Conservation (phyloP, 2,113 vertebrate genomes). For the Chloroceryle aenea region DNA sequence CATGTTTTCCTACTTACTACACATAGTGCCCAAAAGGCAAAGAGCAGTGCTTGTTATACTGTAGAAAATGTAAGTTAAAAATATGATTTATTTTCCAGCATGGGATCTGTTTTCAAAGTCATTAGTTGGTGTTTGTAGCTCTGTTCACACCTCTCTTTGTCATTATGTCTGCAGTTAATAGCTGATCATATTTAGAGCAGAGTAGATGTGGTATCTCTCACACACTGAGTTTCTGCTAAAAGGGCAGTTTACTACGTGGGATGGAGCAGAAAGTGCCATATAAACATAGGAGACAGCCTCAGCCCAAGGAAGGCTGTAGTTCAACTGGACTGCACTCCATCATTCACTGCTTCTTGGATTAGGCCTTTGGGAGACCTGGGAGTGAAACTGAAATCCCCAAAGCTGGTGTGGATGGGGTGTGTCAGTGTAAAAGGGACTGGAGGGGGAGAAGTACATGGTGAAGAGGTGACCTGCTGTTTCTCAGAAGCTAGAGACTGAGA, state of each 20-base stretch:
- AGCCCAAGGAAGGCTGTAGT: not conserved
- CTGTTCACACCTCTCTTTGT: not conserved
- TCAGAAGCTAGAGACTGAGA: not conserved
- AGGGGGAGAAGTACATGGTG: not conserved
- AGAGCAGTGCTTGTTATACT: not conserved
- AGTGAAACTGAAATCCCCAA: not conserved
- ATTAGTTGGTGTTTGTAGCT: not conserved
- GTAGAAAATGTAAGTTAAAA: not conserved
- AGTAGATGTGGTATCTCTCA: not conserved
- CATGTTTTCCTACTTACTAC: accelerated
- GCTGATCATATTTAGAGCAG: not conserved
- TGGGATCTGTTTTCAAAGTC: not conserved
- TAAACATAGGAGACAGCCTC: not conserved
- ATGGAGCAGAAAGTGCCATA: not conserved
- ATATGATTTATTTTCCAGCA: not conserved
- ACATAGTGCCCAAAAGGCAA: not conserved
- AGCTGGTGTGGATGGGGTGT: not conserved
- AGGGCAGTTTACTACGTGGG: not conserved
- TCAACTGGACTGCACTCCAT: too few species aligned
- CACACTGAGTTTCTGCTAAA: not conserved
- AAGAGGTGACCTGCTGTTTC: not conserved
- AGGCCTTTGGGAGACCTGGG: not conserved
- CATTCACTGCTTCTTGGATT: not conserved
- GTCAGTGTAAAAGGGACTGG: not conserved
- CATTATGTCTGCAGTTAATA: not conserved